Evolutionary conservation across 2,113 vertebrate species (phyloP).

Genomic region (Gymnogyps californianus): DNA sequence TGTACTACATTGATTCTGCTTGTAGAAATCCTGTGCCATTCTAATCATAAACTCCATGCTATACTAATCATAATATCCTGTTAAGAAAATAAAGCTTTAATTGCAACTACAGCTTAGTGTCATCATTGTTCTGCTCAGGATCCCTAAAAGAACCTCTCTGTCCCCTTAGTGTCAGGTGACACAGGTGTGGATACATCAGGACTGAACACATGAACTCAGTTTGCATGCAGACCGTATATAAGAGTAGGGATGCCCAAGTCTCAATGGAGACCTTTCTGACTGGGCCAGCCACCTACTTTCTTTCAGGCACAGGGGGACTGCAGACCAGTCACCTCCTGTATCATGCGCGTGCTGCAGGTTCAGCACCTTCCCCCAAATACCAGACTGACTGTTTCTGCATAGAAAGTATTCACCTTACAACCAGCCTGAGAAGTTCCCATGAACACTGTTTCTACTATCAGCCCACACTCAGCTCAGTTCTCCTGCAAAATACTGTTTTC

Average conservation of each 20-base stretch:
- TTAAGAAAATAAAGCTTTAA: not conserved
- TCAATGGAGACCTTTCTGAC: not conserved
- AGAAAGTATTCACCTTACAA: not conserved
- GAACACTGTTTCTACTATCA: not conserved
- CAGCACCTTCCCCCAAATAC: not conserved
- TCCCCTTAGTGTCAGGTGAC: not conserved
- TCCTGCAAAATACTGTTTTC: not conserved
- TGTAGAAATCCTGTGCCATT: not conserved
- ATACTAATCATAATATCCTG: not conserved
- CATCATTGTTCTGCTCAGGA: not conserved
- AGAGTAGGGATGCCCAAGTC: not conserved
- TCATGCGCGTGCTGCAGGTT: not conserved
- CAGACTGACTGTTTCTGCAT: not conserved
- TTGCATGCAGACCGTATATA: accelerated
- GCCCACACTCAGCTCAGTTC: not conserved
- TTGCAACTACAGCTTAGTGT: not conserved
- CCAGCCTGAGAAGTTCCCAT: not conserved
- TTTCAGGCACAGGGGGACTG: not conserved
- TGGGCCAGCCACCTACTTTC: not conserved
- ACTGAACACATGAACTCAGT: not conserved
- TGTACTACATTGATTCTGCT: not conserved
- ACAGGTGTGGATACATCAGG: not conserved
- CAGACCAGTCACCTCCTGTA: not conserved
- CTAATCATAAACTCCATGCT: not conserved
- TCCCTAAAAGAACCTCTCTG: not conserved